A percentile compares a stretch with the other conserved stretches of the same genome.
phyloP scores from a whole-genome alignment of 2,113 vertebrate species.

The Blennius ocellaris region DNA sequence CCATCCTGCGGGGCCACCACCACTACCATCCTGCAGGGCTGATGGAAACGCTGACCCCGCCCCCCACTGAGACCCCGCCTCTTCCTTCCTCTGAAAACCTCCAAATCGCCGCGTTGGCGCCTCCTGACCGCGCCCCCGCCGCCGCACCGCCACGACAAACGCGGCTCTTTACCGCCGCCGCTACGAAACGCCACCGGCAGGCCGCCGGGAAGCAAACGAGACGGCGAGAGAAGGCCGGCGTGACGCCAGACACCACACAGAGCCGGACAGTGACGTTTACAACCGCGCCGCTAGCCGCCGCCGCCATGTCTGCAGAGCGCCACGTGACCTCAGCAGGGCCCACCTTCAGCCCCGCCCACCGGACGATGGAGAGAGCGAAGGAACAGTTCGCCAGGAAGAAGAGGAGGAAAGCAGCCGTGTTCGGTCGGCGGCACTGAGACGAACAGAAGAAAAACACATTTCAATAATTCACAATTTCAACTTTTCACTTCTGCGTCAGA shows the following conservation, averaged over 20 bases:
- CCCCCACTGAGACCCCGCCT: conserved; percentile 10
- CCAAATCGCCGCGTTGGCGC: too few species aligned
- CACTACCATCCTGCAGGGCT: too few species aligned
- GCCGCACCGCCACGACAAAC: too few species aligned
- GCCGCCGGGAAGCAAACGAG: conserved; percentile 42
- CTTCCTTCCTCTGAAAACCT: too few species aligned
- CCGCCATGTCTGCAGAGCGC: conserved; percentile 18
- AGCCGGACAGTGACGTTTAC: conserved; percentile 36
- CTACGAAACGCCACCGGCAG: conserved; percentile 31
- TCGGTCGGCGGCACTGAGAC: conserved; percentile 12
- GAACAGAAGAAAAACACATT: too few species aligned
- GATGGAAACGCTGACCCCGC: conserved; percentile 28
- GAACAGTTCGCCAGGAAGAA: conserved; percentile 69
- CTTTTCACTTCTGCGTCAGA: too few species aligned
- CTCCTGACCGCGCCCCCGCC: too few species aligned
- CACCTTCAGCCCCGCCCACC: conserved; percentile 48
- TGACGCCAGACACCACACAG: conserved; percentile 9
- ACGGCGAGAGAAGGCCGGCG: conserved; percentile 36
- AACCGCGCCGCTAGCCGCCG: neutral
- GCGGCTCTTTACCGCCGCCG: conserved; percentile 22
- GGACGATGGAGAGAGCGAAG: conserved; percentile 58
- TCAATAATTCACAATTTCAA: too few species aligned
- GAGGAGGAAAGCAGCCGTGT: conserved; percentile 55
- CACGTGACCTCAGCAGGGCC: conserved; percentile 17
- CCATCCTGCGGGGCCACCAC: too few species aligned